These are phyloP conservation scores for Furnarius figulus DNA, from an alignment of 2,113 vertebrate genomes.

Conservation along the genomic window DNA sequence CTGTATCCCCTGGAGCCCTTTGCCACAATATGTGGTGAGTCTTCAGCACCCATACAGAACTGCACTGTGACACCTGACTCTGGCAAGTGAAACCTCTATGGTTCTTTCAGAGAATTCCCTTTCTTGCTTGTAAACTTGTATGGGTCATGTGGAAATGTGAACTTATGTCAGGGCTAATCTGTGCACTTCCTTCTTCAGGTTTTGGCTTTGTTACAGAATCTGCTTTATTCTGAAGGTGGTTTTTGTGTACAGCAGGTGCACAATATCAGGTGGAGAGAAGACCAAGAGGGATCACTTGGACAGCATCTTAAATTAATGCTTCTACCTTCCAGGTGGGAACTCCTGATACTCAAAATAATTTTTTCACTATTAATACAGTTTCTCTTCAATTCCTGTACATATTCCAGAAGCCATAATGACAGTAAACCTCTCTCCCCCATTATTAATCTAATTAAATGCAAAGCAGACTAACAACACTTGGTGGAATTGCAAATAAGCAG, in stretches of 20 bases:
- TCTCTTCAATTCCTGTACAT: neutral
- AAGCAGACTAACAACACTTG: neutral
- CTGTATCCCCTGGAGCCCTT: neutral
- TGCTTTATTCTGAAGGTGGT: neutral
- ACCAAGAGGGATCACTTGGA: neutral
- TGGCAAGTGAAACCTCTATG: neutral
- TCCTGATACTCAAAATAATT: neutral
- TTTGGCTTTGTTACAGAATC: neutral
- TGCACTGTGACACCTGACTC: neutral
- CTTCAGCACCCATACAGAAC: neutral
- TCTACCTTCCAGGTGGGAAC: neutral
- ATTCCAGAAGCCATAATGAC: neutral
- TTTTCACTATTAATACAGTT: neutral
- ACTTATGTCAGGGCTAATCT: neutral
- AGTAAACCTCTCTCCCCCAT: neutral
- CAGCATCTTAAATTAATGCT: neutral
- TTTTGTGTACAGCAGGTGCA: neutral
- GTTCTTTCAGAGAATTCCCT: neutral
- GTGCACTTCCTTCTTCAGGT: accelerated
- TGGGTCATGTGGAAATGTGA: neutral
- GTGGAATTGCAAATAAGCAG: neutral
- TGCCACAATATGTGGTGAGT: neutral
- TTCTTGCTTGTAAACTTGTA: neutral
- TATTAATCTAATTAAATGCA: neutral
- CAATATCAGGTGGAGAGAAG: neutral